Base-by-base conservation (phyloP, 2,888 invertebrate genomes). In the Cosmopolites sordidus region DNA sequence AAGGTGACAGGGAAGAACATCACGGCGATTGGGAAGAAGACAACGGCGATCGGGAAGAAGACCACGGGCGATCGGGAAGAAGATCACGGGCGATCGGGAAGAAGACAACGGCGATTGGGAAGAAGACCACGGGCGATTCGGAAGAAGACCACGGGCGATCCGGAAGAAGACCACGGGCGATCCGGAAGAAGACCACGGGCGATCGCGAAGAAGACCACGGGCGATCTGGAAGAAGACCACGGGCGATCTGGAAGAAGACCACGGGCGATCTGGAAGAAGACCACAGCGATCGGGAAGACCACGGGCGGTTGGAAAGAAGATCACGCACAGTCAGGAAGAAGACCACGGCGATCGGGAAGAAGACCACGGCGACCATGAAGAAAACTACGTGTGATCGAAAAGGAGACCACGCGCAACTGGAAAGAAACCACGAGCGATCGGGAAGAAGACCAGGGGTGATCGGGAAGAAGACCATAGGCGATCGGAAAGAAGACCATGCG, bases 401-500 rank as follows among this genome's bases (percentile, higher is more conserved):
- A 33, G 22, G 30, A 22, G 38, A 46, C 46, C 11, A 46, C 18
- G 37, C 14, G 37, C 18, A 14, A 29, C 16, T 12, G 30, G 16
- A 8, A 5, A n/a, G 14, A 12, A 11, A 17, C 43, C 14, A 15
- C 9, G 17, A 37, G 18, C 14, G 22, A 8, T 14, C 39, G 30
- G 41, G 12, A 27, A 27, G 27, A 33, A 5, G 5, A 33, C 33
- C 4, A 33, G 3, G 17, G 38, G 22, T 14, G 14, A 29, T 29
- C 11, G 16, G 27, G 16, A 29, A 43, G 38, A 41, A 6, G 41
- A 41, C 41, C 12, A 30, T 11, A 11, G 37, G 6, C 16, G 4
- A 37, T 27, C 17, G 11, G 37, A 30, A n/a, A 11, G 45, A 48
- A 18, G 54, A 30, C 22, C 37, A 46, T 8, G 27, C 30, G 29